Evolutionary conservation across 2,113 vertebrate species (phyloP).

Genomic region (Atractosteus spatula): DNA sequence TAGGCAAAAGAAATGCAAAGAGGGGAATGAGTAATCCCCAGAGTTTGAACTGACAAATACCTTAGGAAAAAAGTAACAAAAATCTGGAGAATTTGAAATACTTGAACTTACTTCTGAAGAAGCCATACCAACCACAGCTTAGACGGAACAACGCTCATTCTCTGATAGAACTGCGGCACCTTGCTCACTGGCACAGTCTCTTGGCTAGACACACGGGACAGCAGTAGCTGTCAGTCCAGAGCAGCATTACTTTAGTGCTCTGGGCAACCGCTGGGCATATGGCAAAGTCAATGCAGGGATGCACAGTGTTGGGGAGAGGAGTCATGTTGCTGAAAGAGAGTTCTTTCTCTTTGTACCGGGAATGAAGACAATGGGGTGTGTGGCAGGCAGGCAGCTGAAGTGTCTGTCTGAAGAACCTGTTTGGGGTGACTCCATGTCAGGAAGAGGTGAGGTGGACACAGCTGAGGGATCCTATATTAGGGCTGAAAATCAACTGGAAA

Average conservation of each 20-base stretch:
- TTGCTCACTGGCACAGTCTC: no score
- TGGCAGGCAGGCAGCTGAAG: not conserved
- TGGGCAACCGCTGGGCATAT: not conserved
- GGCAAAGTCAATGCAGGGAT: not conserved
- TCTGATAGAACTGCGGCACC: not conserved
- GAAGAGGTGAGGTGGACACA: not conserved
- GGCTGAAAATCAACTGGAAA: no score
- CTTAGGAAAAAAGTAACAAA: no score
- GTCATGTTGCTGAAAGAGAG: not conserved
- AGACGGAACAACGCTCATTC: not conserved
- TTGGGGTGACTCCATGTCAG: not conserved
- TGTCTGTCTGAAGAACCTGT: slow-evolving; percentile 1
- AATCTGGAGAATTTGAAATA: no score
- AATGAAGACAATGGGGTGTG: not conserved
- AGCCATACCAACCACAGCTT: no score
- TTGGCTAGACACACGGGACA: not conserved
- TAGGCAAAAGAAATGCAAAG: no score
- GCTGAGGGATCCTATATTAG: no score
- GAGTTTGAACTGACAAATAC: no score
- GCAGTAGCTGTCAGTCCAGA: not conserved
- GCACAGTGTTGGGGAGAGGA: not conserved
- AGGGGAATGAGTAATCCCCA: no score
- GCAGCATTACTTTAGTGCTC: not conserved
- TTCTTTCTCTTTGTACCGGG: not conserved
- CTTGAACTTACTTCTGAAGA: no score